phyloP scores from a whole-genome alignment of 2,113 vertebrate species.

The Petaurus breviceps region DNA sequence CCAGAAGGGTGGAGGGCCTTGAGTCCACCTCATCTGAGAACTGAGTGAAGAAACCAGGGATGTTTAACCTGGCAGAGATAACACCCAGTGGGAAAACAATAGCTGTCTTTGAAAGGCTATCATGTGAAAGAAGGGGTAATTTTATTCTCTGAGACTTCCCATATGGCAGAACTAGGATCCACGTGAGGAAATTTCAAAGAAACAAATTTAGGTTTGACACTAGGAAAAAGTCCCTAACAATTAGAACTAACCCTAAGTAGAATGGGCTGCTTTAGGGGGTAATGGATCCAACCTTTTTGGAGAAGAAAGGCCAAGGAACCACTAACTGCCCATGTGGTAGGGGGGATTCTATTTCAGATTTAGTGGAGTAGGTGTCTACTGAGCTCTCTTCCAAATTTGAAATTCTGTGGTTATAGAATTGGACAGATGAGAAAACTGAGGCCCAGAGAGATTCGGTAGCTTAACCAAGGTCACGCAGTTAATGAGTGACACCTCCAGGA shows the following conservation, averaged over 20 bases:
- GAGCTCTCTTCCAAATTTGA: neutral
- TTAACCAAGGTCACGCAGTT: neutral
- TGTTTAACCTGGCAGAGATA: neutral
- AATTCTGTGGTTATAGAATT: neutral
- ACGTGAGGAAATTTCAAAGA: neutral
- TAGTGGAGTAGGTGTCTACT: neutral
- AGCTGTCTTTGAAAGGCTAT: neutral
- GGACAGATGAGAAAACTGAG: neutral
- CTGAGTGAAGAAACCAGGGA: neutral
- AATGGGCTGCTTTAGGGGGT: neutral
- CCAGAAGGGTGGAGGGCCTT: neutral
- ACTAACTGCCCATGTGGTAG: neutral
- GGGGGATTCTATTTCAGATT: neutral
- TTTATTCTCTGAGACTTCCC: neutral
- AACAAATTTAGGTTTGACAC: neutral
- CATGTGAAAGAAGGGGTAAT: neutral
- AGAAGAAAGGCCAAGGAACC: neutral
- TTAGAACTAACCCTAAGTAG: neutral
- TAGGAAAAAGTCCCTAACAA: neutral
- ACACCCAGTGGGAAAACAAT: neutral
- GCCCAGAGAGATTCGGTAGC: neutral
- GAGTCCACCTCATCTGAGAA: neutral
- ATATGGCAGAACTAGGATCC: neutral
- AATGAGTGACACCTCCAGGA: neutral
- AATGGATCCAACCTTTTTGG: neutral